Evolutionary conservation across 1,140 invertebrate genomes (phyloP).

Genomic region (Zaprionus capensis): DNA sequence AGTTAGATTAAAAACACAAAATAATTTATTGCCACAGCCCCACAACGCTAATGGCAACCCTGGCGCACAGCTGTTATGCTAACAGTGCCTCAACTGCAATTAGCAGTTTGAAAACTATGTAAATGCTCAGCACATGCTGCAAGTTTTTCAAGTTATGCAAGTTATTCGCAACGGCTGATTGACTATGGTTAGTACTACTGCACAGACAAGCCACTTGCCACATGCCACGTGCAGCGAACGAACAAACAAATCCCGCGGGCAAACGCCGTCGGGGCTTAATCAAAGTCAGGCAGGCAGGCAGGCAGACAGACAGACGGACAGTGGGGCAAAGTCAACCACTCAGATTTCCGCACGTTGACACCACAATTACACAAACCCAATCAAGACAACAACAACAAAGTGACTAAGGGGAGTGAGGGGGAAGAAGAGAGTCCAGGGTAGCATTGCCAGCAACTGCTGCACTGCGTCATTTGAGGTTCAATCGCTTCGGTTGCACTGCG

Average conservation of each 20-base stretch:
- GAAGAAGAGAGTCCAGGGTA: no score
- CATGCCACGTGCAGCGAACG: background rate
- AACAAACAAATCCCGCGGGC: conserved; percentile 50
- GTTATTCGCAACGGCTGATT: background rate
- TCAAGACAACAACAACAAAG: conserved; percentile 28
- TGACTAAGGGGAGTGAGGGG: background rate
- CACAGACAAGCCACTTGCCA: background rate
- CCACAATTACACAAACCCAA: conserved; percentile 39
- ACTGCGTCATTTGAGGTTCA: conserved; percentile 57
- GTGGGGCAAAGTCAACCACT: conserved; percentile 19
- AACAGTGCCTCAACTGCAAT: conserved; percentile 1
- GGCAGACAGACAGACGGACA: background rate
- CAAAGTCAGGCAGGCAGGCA: conserved; percentile 26
- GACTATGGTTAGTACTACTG: background rate
- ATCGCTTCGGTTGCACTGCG: conserved; percentile 19
- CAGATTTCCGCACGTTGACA: conserved; percentile 34
- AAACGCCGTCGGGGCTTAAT: conserved; percentile 34
- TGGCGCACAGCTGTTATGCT: background rate
- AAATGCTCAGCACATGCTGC: background rate
- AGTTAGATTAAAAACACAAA: background rate
- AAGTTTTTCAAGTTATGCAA: conserved; percentile 2
- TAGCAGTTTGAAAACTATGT: conserved; percentile 5
- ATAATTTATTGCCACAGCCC: background rate
- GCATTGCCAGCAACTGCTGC: conserved; percentile 37
- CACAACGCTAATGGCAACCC: background rate